Conservation (phyloP, 2,888 invertebrate genomes). For the Oxytorus armatus region DNA sequence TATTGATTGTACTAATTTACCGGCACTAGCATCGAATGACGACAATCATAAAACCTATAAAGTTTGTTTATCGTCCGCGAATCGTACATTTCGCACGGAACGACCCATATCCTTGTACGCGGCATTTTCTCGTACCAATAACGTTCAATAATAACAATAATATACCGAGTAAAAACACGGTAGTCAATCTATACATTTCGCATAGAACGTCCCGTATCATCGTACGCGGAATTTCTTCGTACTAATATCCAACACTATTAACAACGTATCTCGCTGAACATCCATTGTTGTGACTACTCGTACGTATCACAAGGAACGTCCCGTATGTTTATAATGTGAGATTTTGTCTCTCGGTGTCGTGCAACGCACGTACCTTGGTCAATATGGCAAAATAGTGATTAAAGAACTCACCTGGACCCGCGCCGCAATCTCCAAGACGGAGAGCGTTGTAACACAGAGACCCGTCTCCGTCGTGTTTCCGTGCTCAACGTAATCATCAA, state of each 20-base stretch:
- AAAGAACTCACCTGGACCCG: constrained; percentile 71
- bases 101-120: no score
- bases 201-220: constrained; percentile 1
- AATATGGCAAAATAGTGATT: not conserved
- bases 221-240: no score
- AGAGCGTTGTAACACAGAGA: constrained; percentile 45
- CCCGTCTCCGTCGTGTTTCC: constrained; percentile 54
- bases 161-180: not conserved
- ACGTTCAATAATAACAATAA: not conserved
- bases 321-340: not conserved
- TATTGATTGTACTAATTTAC: no score
- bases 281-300: not conserved
- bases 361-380: not conserved
- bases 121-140: not conserved
- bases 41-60: no score
- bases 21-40: no score
- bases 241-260: no score
- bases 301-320: not conserved
- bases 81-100: no score
- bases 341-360: not conserved
- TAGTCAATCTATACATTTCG: not conserved
- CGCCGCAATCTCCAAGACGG: constrained; percentile 67
- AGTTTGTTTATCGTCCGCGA: no score
- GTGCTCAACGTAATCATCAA: constrained; percentile 37
- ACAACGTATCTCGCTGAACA: no score